A percentile compares a stretch with the other conserved stretches of the same genome.
Evolutionary conservation across 35 echinoderm and acorn worm genomes (phyloP).

Genomic region (Chiridota heheva): DNA sequence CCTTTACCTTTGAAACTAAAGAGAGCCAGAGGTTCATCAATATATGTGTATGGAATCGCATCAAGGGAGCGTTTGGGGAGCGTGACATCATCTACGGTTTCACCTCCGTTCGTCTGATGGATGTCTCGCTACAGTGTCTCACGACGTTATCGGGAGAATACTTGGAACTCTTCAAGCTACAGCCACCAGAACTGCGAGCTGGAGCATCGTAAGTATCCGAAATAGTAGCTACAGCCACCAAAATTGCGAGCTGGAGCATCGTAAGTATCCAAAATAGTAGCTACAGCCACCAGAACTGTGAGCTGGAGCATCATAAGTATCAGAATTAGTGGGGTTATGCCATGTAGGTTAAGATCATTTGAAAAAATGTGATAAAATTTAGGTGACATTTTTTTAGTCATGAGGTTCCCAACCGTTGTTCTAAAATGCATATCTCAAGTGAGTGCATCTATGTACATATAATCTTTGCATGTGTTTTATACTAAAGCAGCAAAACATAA

Average conservation of each 20-base stretch:
- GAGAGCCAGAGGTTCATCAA: slow-evolving; percentile 84
- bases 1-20: slow-evolving; percentile 78
- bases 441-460: too few species aligned
- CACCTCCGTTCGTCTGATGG: slow-evolving; percentile 78
- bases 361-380: too few species aligned
- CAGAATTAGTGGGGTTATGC: neutral
- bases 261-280: slow-evolving; percentile 53
- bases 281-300: slow-evolving; percentile 85
- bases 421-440: too few species aligned
- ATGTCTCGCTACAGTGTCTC: slow-evolving; percentile 89
- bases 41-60: slow-evolving; percentile 88
- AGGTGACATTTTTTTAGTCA: too few species aligned
- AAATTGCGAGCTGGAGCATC: slow-evolving; percentile 83
- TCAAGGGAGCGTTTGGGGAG: slow-evolving; percentile 53
- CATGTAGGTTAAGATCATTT: too few species aligned
- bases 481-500: too few species aligned
- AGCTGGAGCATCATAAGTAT: slow-evolving; percentile 86
- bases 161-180: slow-evolving; percentile 77
- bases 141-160: slow-evolving; percentile 85
- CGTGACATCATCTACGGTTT: slow-evolving; percentile 81
- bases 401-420: too few species aligned
- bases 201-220: slow-evolving; percentile 80
- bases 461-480: too few species aligned
- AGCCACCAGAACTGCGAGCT: slow-evolving; percentile 80
- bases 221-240: slow-evolving; percentile 68